Evolutionary conservation across 2,888 invertebrate species (phyloP), one percentile per base, ranked within the genome.

Genomic region (Lymantria monacha): DNA sequence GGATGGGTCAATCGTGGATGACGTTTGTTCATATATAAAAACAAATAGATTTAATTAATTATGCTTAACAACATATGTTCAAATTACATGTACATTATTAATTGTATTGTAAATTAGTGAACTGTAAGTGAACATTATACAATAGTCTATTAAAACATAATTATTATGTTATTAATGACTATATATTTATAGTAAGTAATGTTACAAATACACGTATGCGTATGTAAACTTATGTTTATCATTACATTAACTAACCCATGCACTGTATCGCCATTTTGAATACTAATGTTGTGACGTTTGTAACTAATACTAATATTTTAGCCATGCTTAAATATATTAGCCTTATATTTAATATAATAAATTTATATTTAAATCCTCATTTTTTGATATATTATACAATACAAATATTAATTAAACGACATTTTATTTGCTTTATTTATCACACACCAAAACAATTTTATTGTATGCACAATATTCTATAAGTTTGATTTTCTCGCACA

Each of bases 401-500:
- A 66, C 51, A 63, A 61, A 53, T 60, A 59, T 62, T 55, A 46
- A 61, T 63, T 68, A 58, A 48, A 49, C 48, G 53, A 51, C 58
- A 66, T 74, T 75, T 63, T 68, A 72, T 72, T 70, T 57, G 61
- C 61, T 69, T 68, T 47, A 59, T 66, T 63, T 45, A 53, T 58
- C 51, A 55, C 30, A 30, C 57, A 69, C 59, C 59, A 55, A 64
- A 61, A n/a, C n/a, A 76, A 74, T 73, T 57, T 66, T 72, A 74
- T 73, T 69, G 63, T 74, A 70, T 73, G 77, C 79, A 80, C 78
- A 78, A 74, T 69, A 65, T 66, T 65, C 51, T 58, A 57, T 59
- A 22, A 22, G 22, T 22, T 22, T 22, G 3, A 22, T 22, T 54
- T 66, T 61, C 47, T 70, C 75, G 76, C 79, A 79, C 76, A 75